A percentile compares a stretch with the other conserved stretches of the same genome.
phyloP scores from a whole-genome alignment of 2,888 invertebrate species.

The Agrypnus murinus region DNA sequence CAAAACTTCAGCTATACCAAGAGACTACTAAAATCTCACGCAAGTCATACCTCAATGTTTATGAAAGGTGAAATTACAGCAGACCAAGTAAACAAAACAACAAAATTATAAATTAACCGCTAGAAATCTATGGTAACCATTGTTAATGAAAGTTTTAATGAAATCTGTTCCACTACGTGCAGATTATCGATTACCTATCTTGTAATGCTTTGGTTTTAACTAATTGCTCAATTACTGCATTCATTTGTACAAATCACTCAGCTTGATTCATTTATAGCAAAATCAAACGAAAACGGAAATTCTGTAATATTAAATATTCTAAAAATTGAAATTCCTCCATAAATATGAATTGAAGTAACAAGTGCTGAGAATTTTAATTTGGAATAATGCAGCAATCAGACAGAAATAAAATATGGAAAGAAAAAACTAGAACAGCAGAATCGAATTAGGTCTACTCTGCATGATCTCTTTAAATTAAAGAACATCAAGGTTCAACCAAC shows the following conservation, averaged over 20 bases:
- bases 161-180: neutral
- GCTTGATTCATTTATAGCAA: neutral
- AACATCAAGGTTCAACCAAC: slow-evolving; percentile 28
- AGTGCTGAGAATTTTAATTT: neutral
- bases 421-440: slow-evolving; percentile 4
- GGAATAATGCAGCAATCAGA: neutral
- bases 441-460: neutral
- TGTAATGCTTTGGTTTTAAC: slow-evolving; percentile 2
- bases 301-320: no score
- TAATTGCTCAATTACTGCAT: slow-evolving; percentile 13
- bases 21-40: no score
- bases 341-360: no score
- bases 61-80: no score
- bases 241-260: slow-evolving; percentile 1
- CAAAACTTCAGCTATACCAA: no score
- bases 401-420: neutral
- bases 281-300: no score
- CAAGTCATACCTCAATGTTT: no score
- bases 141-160: neutral
- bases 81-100: no score
- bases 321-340: no score
- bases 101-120: no score
- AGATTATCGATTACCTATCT: slow-evolving; percentile 3
- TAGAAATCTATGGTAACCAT: no score
- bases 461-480: slow-evolving; percentile 13